Evolutionary conservation across 2,113 vertebrate genomes (phyloP).

Genomic region (Semicossyphus pulcher): DNA sequence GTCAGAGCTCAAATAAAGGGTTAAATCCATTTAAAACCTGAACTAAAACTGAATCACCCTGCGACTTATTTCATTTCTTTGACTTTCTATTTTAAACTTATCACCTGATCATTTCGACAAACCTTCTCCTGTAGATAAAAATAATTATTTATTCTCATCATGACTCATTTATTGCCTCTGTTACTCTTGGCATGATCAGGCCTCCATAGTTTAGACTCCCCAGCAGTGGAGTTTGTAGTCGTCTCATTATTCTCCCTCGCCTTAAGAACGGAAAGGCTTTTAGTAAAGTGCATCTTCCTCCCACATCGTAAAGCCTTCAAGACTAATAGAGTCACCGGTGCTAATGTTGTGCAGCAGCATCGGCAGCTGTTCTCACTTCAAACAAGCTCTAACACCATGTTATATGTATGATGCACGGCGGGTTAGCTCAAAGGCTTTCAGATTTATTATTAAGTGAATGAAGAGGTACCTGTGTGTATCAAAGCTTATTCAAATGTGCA

Average conservation of each 20-base stretch:
- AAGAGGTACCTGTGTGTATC: constrained; percentile 41
- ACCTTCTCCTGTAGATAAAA: not conserved
- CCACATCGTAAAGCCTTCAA: constrained; percentile 1
- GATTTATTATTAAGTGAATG: constrained; percentile 53
- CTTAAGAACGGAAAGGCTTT: constrained; percentile 8
- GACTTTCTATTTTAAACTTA: not conserved
- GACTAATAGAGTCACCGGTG: constrained; percentile 11
- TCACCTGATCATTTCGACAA: not conserved
- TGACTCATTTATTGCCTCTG: not conserved
- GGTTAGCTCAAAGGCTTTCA: constrained; percentile 33
- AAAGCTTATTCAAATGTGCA: constrained; percentile 43
- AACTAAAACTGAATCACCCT: too few relatives aligned
- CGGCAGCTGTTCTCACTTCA: constrained; percentile 43
- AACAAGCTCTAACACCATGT: constrained; percentile 34
- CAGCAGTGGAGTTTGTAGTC: not conserved
- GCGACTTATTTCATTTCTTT: too few relatives aligned
- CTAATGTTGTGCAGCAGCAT: constrained; percentile 20
- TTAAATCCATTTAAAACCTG: too few relatives aligned
- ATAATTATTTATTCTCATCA: not conserved
- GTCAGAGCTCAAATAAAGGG: too few relatives aligned
- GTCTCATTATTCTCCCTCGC: not conserved
- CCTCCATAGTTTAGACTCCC: not conserved
- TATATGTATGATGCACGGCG: constrained; percentile 37
- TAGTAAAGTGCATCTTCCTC: constrained; percentile 24
- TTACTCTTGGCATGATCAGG: not conserved